Base-by-base conservation (phyloP, 92 coral and sea anemone species). In the Epizoanthus ramosus region DNA sequence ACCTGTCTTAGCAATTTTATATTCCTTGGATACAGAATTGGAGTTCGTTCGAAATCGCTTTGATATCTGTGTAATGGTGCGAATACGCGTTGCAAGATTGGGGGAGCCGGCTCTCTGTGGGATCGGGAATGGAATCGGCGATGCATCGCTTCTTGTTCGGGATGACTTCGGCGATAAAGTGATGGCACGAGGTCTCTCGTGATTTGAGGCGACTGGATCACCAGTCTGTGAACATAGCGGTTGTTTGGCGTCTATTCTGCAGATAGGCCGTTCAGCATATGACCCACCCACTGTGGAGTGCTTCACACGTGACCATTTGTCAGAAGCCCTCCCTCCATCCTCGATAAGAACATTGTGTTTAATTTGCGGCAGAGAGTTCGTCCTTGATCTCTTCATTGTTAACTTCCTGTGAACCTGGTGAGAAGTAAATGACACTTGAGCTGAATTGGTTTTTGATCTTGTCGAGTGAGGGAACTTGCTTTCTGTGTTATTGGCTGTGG, bases 1-100 rank as follows among this genome's bases (percentile, higher is more conserved):
- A 35, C 98, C 98, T 15, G 92, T 93, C 69, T 94, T 89, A 15
- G 98, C 98, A 45, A 95, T 92, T 86, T 90, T 94, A 85, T 91
- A 95, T 79, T 95, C 98, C 58, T 91, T 93, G 21, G 98, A 95
- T 13, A 95, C 69, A 23, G 89, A 74, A 21, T 81, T 37, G 9
- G 88, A 65, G 6, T 88, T 84, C 73, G 80, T 80, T 67, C 75
- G 74, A 21, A 89, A 68, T 63, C 88, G 81, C 37, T 85, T 84
- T 7, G 86, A 71, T 25, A 85, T 85, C 63, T 75, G 92, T 6
- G 87, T 85, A n/a, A 89, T 64, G 19, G 89, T 88, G 71, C 92
- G 63, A 39, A 89, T 63, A 67, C 87, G 92, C 35, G 85, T 35
- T 52, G 75, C 69, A 37, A 88, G 70, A 65, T 85, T 85, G 39